Evolutionary conservation across 2,113 vertebrate species (phyloP).

Genomic region (Gorsachius goisagi): DNA sequence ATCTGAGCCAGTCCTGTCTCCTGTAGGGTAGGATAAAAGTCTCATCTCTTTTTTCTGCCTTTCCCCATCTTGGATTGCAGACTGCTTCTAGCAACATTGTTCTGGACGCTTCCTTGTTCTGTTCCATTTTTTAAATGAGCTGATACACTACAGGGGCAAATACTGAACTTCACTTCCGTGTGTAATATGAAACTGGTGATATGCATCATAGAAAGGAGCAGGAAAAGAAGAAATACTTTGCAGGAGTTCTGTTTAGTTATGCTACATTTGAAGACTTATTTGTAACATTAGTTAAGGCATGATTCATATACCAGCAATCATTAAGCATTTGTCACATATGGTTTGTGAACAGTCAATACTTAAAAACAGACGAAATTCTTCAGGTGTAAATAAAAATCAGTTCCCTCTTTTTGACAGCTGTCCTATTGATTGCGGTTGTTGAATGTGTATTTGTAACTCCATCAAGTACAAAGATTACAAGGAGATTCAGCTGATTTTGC

Average conservation of each 20-base stretch:
- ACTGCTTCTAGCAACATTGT: not conserved
- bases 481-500: not conserved
- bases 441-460: not conserved
- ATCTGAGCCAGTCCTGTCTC: not conserved
- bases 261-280: not conserved
- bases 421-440: constrained; percentile 12
- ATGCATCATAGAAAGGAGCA: not conserved
- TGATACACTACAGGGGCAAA: not conserved
- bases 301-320: not conserved
- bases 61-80: not conserved
- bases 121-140: not conserved
- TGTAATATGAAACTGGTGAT: not conserved
- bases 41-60: not conserved
- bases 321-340: not conserved
- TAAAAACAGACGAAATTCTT: not conserved
- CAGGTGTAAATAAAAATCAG: constrained; percentile 32
- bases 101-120: not conserved
- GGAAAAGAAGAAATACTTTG: not conserved
- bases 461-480: not conserved
- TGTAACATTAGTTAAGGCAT: not conserved
- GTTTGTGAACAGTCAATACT: not conserved
- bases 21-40: not conserved
- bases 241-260: not conserved
- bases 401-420: not conserved
- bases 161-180: not conserved